Percentiles rank a stretch among this genome's conserved stretches.
Conservation (phyloP, 2,888 invertebrate genomes). For the Isoperla grammatica region DNA sequence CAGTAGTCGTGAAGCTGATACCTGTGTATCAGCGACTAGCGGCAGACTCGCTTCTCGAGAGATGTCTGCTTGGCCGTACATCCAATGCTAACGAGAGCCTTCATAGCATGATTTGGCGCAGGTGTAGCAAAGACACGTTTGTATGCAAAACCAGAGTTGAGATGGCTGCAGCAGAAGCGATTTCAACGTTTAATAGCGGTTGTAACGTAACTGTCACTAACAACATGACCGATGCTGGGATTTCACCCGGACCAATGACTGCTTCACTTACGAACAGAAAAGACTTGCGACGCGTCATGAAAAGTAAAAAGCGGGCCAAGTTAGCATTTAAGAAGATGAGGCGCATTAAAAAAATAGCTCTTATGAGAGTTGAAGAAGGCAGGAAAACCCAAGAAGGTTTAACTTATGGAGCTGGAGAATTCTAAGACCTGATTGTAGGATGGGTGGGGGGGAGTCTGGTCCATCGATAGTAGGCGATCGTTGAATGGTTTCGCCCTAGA, state of each 20-base stretch:
- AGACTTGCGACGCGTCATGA: background rate
- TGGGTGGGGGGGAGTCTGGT: too few species aligned
- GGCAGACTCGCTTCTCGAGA: too few species aligned
- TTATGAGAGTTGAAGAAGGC: background rate
- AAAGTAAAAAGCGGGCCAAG: background rate
- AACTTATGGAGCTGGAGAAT: background rate
- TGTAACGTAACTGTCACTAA: background rate
- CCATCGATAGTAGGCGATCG: too few species aligned
- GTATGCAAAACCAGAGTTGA: background rate
- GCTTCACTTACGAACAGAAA: background rate
- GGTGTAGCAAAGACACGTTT: slow-evolving; percentile 5
- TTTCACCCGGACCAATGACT: background rate
- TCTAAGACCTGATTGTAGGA: too few species aligned
- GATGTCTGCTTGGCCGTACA: slow-evolving; percentile 17
- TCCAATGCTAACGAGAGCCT: slow-evolving; percentile 25
- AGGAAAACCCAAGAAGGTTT: background rate
- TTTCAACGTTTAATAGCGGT: background rate
- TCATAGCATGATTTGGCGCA: slow-evolving; percentile 24
- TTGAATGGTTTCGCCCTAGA: too few species aligned
- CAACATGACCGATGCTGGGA: background rate
- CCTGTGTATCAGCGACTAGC: slow-evolving; percentile 23
- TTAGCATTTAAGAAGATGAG: background rate
- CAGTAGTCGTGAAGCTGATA: slow-evolving; percentile 12
- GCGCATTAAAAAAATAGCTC: background rate
- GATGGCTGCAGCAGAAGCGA: background rate